These are phyloP conservation scores for Drosophila elegans DNA, from an alignment of 1,140 invertebrate genomes.

Conservation along the genomic window DNA sequence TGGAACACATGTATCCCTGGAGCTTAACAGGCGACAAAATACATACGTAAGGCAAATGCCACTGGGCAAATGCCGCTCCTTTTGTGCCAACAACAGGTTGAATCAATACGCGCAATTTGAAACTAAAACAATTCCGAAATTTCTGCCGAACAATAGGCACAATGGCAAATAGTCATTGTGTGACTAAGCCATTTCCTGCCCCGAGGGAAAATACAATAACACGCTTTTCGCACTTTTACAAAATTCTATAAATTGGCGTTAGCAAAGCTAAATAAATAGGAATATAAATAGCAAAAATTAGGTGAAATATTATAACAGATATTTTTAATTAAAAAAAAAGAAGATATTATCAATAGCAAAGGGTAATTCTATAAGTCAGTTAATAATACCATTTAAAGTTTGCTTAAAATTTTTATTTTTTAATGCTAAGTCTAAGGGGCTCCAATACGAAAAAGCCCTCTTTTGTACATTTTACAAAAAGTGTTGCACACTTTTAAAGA, in stretches of 20 bases:
- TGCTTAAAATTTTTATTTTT: too few relatives aligned
- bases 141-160: constrained; percentile 27
- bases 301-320: too few relatives aligned
- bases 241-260: neutral
- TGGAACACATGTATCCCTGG: constrained; percentile 21
- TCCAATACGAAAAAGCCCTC: too few relatives aligned
- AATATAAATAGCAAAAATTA: too few relatives aligned
- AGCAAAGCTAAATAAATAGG: neutral
- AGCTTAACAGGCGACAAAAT: constrained; percentile 35
- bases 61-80: constrained; percentile 29
- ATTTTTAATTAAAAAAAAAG: too few relatives aligned
- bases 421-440: too few relatives aligned
- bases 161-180: constrained; percentile 30
- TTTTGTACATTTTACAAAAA: too few relatives aligned
- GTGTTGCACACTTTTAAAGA: too few relatives aligned
- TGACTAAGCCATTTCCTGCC: constrained; percentile 1
- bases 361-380: too few relatives aligned
- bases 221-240: neutral
- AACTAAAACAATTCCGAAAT: constrained; percentile 53
- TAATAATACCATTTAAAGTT: too few relatives aligned
- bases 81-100: constrained; percentile 29
- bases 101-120: constrained; percentile 58
- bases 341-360: too few relatives aligned
- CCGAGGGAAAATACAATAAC: constrained; percentile 1
- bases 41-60: constrained; percentile 19